Evolutionary conservation across 2,797 vertebrate species (phyloP), one percentile per base, ranked within the genome.

Genomic region (Oceanodroma leucorhoa): DNA sequence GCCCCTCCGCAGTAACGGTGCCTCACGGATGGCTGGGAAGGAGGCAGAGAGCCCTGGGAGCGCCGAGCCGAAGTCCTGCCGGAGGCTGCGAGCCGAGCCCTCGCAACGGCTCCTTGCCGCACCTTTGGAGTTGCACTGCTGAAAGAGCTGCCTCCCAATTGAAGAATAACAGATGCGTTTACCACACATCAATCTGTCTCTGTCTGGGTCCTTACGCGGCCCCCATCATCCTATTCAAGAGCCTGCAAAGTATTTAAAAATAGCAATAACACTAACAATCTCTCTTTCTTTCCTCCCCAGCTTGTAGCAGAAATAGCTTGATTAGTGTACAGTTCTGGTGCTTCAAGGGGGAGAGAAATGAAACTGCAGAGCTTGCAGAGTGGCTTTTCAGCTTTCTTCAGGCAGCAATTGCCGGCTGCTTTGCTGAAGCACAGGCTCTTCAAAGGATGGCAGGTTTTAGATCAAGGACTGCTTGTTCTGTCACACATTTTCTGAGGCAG

Each of bases 211-310:
- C 87, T 87, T 78, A 86, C 65, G 11, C 30, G 13, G 92, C 77
- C 95, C 73, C 90, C 93, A 94, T 95, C 93, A 93, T 94, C 87
- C 88, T 96, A 89, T 95, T 90, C 85, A 95, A 96, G 64, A 94
- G 94, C 87, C 90, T 90, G 93, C 80, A 83, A 97, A 95, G 94
- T 78, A 92, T 95, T 97, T 96, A 97, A 97, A 97, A 97, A 97
- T 97, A 97, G 96, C 95, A 82, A 36, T 91, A 95, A 92, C 90
- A 87, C 86, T 94, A 96, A 97, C 95, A 96, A 95, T 96, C 92
- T 95, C 90, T 92, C 89, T 96, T 95, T 97, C 95, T 95, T 93
- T 92, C 92, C 83, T 94, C 89, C 84, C 87, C 73, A 87, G 91
- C 89, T 87, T 73, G 90, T 87, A 67, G 95, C 96, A 97, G 95